Conservation (phyloP, 1,140 invertebrate species). For the Wiebesia pumilae region DNA sequence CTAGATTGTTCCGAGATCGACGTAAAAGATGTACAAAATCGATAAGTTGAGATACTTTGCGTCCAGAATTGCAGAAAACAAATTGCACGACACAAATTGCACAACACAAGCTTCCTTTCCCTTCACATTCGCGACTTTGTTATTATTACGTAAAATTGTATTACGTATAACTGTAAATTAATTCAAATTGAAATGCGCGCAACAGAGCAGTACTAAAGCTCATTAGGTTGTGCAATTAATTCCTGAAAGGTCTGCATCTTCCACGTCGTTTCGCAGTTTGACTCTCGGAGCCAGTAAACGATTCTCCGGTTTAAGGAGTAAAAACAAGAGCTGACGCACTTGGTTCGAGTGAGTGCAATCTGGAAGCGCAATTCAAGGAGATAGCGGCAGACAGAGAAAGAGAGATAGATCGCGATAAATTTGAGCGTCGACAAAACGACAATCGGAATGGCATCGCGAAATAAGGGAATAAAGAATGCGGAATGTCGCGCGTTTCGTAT, state of each 20-base stretch:
- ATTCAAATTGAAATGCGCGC: neutral
- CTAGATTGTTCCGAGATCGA: too few relatives aligned
- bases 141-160: neutral
- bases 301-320: neutral
- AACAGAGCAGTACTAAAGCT: neutral
- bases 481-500: neutral
- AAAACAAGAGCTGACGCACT: neutral
- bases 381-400: neutral
- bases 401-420: conserved; percentile 1
- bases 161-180: neutral
- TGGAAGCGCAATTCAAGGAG: neutral
- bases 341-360: neutral
- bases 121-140: neutral
- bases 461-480: neutral
- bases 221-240: neutral
- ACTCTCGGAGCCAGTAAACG: neutral
- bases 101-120: neutral
- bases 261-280: neutral
- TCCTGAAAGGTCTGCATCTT: neutral
- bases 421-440: neutral
- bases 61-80: neutral
- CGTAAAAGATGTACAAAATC: neutral
- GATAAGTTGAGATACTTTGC: neutral
- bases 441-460: neutral
- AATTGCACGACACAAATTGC: too few relatives aligned